Conservation (phyloP, 2,888 invertebrate species). For the Temnothorax unifasciatus region DNA sequence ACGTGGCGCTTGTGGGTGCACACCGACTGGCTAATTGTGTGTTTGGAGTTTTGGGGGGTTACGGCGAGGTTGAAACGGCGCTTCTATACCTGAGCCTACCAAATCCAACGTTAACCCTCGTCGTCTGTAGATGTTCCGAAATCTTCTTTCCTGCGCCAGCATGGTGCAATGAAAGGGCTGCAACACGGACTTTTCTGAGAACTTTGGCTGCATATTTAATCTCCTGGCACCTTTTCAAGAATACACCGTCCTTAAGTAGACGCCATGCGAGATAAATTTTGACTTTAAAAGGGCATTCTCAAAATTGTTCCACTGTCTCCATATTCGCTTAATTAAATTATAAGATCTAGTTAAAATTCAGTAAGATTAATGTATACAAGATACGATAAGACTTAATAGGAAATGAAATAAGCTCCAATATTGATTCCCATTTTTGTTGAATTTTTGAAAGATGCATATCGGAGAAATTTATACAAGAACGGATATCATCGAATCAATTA, state of each 20-base stretch:
- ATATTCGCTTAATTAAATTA: not conserved
- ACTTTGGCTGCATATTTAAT: slow-evolving; percentile 61
- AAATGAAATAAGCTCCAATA: slow-evolving; percentile 21
- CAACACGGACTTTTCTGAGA: slow-evolving; percentile 33
- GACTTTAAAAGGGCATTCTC: slow-evolving; percentile 22
- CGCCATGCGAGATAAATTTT: slow-evolving; percentile 19
- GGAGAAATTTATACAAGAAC: not conserved
- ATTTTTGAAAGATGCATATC: slow-evolving; percentile 11
- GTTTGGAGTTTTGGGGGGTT: slow-evolving; percentile 58
- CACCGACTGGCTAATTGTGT: slow-evolving; percentile 72
- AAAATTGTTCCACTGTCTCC: not conserved
- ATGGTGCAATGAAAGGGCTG: slow-evolving; percentile 60
- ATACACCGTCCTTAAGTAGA: slow-evolving; percentile 16
- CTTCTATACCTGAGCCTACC: slow-evolving; percentile 71
- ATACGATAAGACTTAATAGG: not conserved
- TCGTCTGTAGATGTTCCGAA: slow-evolving; percentile 39
- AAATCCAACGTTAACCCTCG: slow-evolving; percentile 73
- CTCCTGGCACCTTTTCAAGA: slow-evolving; percentile 43
- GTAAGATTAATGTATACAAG: not conserved
- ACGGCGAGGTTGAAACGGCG: slow-evolving; percentile 41
- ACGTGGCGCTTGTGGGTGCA: slow-evolving; percentile 70
- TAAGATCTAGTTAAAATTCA: not conserved
- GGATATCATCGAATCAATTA: not conserved
- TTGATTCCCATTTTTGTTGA: not conserved
- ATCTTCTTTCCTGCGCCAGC: slow-evolving; percentile 50